phyloP scores from a whole-genome alignment of 2,888 invertebrate species.

The Drepana falcataria region DNA sequence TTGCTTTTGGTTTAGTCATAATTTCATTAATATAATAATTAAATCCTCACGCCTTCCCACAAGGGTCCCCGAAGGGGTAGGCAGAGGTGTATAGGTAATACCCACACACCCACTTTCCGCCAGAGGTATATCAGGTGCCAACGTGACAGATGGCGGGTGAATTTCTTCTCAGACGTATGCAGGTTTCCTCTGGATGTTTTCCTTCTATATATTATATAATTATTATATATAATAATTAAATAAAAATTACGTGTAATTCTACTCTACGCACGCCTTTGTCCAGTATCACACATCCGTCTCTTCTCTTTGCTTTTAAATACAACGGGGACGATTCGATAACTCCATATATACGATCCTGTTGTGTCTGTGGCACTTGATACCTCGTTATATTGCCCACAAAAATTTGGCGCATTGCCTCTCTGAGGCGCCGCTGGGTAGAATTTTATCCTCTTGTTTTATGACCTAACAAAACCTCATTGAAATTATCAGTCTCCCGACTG shows the following conservation, averaged over 20 bases:
- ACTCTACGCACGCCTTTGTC: slow-evolving; percentile 27
- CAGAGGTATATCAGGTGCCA: too few species aligned
- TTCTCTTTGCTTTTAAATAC: slow-evolving; percentile 63
- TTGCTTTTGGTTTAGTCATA: too few species aligned
- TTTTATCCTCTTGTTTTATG: background rate
- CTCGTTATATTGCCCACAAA: slow-evolving; percentile 1
- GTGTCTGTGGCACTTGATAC: slow-evolving; percentile 10
- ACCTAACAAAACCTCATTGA: background rate
- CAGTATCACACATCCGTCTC: slow-evolving; percentile 49
- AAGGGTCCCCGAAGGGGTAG: too few species aligned
- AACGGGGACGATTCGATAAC: slow-evolving; percentile 54
- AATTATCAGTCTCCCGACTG: background rate
- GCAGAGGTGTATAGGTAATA: too few species aligned
- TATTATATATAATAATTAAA: background rate
- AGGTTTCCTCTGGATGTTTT: too few species aligned
- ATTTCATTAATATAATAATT: too few species aligned
- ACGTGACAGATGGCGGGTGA: too few species aligned
- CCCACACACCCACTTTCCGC: too few species aligned
- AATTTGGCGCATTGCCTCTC: background rate
- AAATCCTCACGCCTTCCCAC: too few species aligned
- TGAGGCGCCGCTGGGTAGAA: background rate
- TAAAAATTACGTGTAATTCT: background rate
- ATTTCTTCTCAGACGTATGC: too few species aligned
- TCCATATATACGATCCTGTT: slow-evolving; percentile 20
- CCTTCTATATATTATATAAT: too few species aligned